phyloP scores from a whole-genome alignment of 2,888 invertebrate genomes.

The Holacanthella duospinosa region DNA sequence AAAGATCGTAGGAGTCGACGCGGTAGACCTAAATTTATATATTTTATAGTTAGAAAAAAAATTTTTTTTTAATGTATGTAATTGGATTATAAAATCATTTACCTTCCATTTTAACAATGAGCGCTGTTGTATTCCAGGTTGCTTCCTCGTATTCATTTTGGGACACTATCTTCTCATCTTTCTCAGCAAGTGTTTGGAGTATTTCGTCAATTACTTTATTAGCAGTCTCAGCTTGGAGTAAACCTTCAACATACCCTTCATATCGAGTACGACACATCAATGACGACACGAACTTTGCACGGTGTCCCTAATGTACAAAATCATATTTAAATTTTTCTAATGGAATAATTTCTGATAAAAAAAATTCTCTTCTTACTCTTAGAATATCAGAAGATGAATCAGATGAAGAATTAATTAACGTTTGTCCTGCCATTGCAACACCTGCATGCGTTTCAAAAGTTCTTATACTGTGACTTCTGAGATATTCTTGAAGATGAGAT shows the following conservation, averaged over 20 bases:
- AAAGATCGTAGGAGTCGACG: constrained; percentile 70
- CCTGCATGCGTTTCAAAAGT: constrained; percentile 72
- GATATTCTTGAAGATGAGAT: constrained; percentile 84
- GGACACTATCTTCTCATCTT: constrained; percentile 17
- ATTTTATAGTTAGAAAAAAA: neutral
- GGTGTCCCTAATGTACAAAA: constrained; percentile 49
- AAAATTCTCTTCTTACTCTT: neutral
- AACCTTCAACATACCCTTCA: constrained; percentile 69
- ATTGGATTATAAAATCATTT: neutral
- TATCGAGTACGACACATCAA: constrained; percentile 75
- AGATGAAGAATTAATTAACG: constrained; percentile 66
- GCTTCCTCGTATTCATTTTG: constrained; percentile 61
- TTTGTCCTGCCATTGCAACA: constrained; percentile 76
- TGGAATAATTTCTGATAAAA: no score
- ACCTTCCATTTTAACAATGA: no score
- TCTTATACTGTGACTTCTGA: constrained; percentile 62
- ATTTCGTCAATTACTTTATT: constrained; percentile 39
- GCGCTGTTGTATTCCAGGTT: constrained; percentile 72
- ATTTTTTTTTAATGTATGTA: neutral
- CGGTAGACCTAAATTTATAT: constrained; percentile 43
- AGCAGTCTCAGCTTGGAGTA: constrained; percentile 47
- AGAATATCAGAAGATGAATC: constrained; percentile 53
- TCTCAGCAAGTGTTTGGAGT: constrained; percentile 39
- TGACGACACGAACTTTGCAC: constrained; percentile 74
- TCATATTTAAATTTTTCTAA: neutral